Evolutionary conservation across 1,140 invertebrate genomes (phyloP).

Genomic region (Orius insidiosus): DNA sequence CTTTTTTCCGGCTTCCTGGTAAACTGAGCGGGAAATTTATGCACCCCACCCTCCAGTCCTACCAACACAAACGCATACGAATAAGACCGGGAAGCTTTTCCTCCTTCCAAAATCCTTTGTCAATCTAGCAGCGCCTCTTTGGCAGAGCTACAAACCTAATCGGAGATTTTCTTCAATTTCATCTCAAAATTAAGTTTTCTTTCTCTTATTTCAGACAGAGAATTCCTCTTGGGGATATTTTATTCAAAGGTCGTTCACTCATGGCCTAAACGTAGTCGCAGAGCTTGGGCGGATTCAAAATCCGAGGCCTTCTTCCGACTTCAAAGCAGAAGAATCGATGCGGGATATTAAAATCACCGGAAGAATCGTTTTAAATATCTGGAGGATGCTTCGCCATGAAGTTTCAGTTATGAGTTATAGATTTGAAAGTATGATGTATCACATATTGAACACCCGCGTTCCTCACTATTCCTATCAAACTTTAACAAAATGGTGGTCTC

Average conservation of each 20-base stretch:
- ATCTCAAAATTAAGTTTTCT: no score
- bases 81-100: no score
- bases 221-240: slow-evolving; percentile 90
- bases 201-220: no score
- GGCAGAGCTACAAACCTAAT: no score
- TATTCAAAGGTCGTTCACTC: slow-evolving; percentile 53
- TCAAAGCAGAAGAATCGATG: slow-evolving; percentile 21
- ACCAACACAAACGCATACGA: no score
- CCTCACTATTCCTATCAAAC: slow-evolving; percentile 50
- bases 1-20: no score
- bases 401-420: slow-evolving; percentile 73
- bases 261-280: slow-evolving; percentile 54
- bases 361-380: slow-evolving; percentile 78
- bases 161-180: no score
- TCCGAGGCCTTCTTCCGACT: slow-evolving; percentile 9
- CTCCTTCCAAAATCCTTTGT: no score
- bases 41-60: no score
- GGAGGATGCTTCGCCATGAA: slow-evolving; percentile 79
- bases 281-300: slow-evolving; percentile 19
- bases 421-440: slow-evolving; percentile 82
- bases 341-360: slow-evolving; percentile 57
- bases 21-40: no score
- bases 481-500: slow-evolving; percentile 25
- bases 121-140: no score
- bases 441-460: slow-evolving; percentile 69